A percentile compares a stretch with the other conserved stretches of the same genome.
phyloP scores from a whole-genome alignment of 2,797 vertebrate species.

The Ara ararauna region DNA sequence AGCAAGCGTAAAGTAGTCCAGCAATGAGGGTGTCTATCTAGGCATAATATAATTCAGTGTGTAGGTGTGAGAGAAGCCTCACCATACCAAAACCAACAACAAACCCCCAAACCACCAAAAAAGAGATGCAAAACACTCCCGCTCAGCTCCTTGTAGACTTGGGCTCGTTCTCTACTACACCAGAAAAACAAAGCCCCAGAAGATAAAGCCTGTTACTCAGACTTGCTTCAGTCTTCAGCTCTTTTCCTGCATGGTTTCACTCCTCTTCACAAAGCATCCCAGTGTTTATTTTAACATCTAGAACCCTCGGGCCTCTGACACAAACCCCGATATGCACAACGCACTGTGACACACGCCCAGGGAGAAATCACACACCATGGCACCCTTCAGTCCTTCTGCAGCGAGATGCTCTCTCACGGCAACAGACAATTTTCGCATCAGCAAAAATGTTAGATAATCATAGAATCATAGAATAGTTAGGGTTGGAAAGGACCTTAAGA shows the following conservation, averaged over 20 bases:
- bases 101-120: not conserved
- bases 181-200: not conserved
- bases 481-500: too few species aligned
- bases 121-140: not conserved
- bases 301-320: not conserved
- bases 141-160: not conserved
- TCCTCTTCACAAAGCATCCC: not conserved
- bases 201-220: not conserved
- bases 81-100: not conserved
- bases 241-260: not conserved
- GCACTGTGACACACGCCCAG: not conserved
- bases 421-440: not conserved
- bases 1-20: not conserved
- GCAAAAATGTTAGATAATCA: not conserved
- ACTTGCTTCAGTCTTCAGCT: not conserved
- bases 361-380: not conserved
- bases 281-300: not conserved
- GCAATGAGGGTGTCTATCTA: not conserved
- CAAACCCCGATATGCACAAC: not conserved
- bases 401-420: rapidly evolving
- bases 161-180: not conserved
- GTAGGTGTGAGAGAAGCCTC: slow-evolving; percentile 3
- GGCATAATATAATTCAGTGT: not conserved
- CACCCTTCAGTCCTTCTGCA: rapidly evolving
- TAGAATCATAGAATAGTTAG: too few species aligned